Percentiles rank a stretch among this genome's conserved stretches.
Evolutionary conservation across 2,797 vertebrate genomes (phyloP).

Genomic region (Emys orbicularis): DNA sequence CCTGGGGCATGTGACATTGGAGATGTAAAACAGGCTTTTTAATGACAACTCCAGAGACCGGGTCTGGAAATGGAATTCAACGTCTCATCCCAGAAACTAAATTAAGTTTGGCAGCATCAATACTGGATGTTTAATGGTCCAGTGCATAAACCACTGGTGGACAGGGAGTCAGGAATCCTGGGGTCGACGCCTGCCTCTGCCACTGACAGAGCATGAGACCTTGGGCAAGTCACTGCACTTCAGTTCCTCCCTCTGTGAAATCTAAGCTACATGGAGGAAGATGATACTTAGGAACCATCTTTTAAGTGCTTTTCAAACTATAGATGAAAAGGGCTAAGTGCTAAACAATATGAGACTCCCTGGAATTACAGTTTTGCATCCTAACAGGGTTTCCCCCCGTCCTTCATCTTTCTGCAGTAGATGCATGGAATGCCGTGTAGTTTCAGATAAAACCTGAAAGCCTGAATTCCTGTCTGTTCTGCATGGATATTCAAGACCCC

Average conservation of each 20-base stretch:
- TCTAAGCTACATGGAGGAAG: not conserved
- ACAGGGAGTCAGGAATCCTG: fast-evolving
- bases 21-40: not conserved
- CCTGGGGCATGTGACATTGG: not conserved
- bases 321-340: not conserved
- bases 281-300: not conserved
- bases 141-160: fast-evolving
- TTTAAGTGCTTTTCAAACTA: not conserved
- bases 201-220: not conserved
- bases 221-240: not conserved
- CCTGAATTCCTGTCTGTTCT: not conserved
- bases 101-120: fast-evolving
- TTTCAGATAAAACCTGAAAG: not conserved
- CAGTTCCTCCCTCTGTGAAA: not conserved
- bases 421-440: not conserved
- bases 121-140: not conserved
- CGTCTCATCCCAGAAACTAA: not conserved
- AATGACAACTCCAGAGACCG: not conserved
- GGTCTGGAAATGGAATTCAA: conserved; percentile 41
- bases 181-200: not conserved
- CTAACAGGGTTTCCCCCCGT: not conserved
- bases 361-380: not conserved
- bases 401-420: not conserved
- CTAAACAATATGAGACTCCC: not conserved
- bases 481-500: not conserved